A percentile compares a stretch with the other conserved stretches of the same genome.
Evolutionary conservation across 2,888 invertebrate genomes (phyloP).

Genomic region (Antheraea assamensis): DNA sequence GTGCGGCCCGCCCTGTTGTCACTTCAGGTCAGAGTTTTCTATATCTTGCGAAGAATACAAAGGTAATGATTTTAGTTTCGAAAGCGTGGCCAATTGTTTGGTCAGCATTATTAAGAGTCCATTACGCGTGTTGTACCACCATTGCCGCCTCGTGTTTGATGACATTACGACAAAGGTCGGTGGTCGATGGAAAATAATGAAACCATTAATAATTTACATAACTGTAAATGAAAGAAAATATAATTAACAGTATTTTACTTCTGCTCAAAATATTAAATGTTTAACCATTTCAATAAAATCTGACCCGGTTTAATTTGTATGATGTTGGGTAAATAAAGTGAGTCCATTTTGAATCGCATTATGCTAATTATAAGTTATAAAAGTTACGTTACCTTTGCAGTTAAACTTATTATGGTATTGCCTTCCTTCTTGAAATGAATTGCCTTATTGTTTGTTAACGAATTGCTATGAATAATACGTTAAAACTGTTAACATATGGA

Average conservation of each 20-base stretch:
- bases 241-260: not conserved
- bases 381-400: not conserved
- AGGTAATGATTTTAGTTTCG: slow-evolving; percentile 70
- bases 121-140: slow-evolving; percentile 42
- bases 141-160: not conserved
- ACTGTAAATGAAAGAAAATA: not conserved
- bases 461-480: not conserved
- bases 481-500: not conserved
- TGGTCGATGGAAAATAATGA: slow-evolving; percentile 8
- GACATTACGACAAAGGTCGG: slow-evolving; percentile 27
- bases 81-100: slow-evolving; percentile 70
- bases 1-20: slow-evolving; percentile 74
- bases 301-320: not conserved
- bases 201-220: not conserved
- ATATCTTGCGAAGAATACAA: slow-evolving; percentile 65
- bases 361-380: not conserved
- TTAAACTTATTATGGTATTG: not conserved
- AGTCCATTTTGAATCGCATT: not conserved
- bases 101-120: slow-evolving; percentile 68
- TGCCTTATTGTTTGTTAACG: not conserved
- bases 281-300: not conserved
- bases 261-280: not conserved
- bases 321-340: not conserved
- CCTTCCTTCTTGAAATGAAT: not conserved
- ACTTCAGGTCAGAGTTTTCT: slow-evolving; percentile 55